phyloP scores from a whole-genome alignment of 2,888 invertebrate species.

The Drosophila demipolita region DNA sequence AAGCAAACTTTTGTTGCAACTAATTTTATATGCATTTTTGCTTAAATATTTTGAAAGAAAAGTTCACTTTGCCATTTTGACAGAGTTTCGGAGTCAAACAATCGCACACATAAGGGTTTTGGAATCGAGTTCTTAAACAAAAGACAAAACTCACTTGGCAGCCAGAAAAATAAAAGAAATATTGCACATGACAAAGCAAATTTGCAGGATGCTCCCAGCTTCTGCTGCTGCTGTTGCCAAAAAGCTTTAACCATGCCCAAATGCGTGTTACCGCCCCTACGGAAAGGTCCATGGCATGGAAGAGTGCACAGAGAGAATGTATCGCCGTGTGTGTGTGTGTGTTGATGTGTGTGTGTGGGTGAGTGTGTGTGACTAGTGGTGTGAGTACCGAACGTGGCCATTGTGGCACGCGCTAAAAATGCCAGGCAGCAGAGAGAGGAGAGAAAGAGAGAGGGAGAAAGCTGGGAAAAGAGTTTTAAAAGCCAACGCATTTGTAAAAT shows the following conservation, averaged over 20 bases:
- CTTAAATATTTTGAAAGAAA: slow-evolving; percentile 29
- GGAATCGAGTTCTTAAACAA: slow-evolving; percentile 42
- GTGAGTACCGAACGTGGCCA: slow-evolving; percentile 65
- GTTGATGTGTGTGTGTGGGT: background rate
- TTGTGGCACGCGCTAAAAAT: slow-evolving; percentile 76
- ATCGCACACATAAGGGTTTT: slow-evolving; percentile 4
- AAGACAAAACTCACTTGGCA: slow-evolving; percentile 48
- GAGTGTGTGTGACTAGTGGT: slow-evolving; percentile 1
- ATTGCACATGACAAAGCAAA: slow-evolving; percentile 75
- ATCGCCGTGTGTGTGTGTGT: slow-evolving; percentile 25
- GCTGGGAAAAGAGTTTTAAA: slow-evolving; percentile 9
- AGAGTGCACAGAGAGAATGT: slow-evolving; percentile 62
- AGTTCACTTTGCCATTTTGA: slow-evolving; percentile 6
- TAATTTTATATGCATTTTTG: slow-evolving; percentile 40
- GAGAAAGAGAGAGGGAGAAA: background rate
- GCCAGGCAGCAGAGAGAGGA: slow-evolving; percentile 25
- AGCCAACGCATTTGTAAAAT: slow-evolving; percentile 51
- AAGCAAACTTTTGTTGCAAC: slow-evolving; percentile 34
- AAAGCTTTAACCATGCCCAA: slow-evolving; percentile 59
- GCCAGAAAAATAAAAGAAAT: slow-evolving; percentile 58
- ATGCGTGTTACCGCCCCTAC: slow-evolving; percentile 34
- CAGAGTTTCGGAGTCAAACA: slow-evolving; percentile 9
- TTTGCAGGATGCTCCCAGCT: slow-evolving; percentile 50
- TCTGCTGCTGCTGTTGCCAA: slow-evolving; percentile 54
- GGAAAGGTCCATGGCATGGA: slow-evolving; percentile 56